phyloP scores from a whole-genome alignment of 30 jellyfish, hydroid and myxozoan genomes.

The Hydractinia symbiolongicarpus region DNA sequence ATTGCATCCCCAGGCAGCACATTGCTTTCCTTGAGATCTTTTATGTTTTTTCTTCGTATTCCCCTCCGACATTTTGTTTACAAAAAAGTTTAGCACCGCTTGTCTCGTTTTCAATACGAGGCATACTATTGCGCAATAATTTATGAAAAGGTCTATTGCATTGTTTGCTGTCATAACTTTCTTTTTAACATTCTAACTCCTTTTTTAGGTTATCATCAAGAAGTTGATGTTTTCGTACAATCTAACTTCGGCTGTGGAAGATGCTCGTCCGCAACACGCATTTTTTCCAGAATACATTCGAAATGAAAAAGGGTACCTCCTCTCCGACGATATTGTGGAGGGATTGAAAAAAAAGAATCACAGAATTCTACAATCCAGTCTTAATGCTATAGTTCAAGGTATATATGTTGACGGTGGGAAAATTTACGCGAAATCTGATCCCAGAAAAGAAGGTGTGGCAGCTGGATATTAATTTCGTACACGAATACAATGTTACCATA shows the following conservation, averaged over 20 bases:
- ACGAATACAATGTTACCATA: too few relatives aligned
- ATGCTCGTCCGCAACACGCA: conserved; percentile 75
- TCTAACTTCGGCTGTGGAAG: conserved; percentile 75
- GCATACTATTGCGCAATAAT: too few relatives aligned
- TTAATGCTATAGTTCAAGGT: conserved; percentile 81
- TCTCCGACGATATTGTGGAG: conserved; percentile 35
- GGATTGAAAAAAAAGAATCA: conserved; percentile 73
- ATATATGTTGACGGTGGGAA: conserved; percentile 56
- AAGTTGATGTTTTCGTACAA: conserved; percentile 77
- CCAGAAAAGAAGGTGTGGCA: conserved; percentile 78
- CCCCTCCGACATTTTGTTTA: too few relatives aligned
- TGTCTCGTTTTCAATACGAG: too few relatives aligned
- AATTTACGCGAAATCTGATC: conserved; percentile 74
- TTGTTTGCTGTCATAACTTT: neutral
- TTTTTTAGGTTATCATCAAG: conserved; percentile 81
- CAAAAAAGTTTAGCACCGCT: too few relatives aligned
- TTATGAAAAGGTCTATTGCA: too few relatives aligned
- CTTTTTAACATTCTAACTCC: neutral
- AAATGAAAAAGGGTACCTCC: conserved; percentile 48
- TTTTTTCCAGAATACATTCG: conserved; percentile 68
- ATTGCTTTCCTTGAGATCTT: too few relatives aligned
- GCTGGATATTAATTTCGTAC: conserved; percentile 92
- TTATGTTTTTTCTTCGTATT: too few relatives aligned
- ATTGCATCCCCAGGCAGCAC: too few relatives aligned
- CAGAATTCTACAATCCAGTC: conserved; percentile 31